Evolutionary conservation across 1,140 invertebrate genomes (phyloP), one percentile per base, ranked within the genome.

Genomic region (Bombus difficillimus): DNA sequence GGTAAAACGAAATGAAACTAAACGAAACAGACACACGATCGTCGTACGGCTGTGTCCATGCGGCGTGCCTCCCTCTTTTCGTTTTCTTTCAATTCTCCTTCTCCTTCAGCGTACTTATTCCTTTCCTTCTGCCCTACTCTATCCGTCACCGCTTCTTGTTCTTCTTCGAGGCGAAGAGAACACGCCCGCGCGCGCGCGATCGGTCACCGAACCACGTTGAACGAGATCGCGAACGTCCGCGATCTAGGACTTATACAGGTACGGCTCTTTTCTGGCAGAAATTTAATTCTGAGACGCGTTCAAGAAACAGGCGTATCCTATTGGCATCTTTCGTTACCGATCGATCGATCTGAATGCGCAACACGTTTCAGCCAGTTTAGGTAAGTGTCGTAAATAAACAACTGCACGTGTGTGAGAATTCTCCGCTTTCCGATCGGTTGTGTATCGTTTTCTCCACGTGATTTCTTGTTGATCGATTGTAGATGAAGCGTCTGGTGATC

Each of bases 1-100:
- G 88, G 88, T 88, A 89, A 90, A 92, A 92, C 88, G 89, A 92
- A 89, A 78, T 66, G 87, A 90, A 91, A 87, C 88, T 90, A 92
- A 89, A 78, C 66, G 87, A 90, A 91, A 87, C 88, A 91, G 89
- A 91, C 62, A 89, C 75, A 66, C 73, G 87, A 88, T 39, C 82
- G 82, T 81, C 77, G 82, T 79, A 80, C 75, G 88, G 66, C 72
- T 86, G 18, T 86, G 83, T 83, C 88, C 82, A 93, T 86, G 88
- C 87, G 47, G 53, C 69, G 71, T 66, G 76, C 79, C 71, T 87
- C 79, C 64, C 77, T 88, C 79, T 73, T 80, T 83, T 64, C 78
- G 66, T 73, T 88, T 71, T 74, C 77, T 79, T 77, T 72, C 69
- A 69, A 81, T 84, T 83, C 83, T 86, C 74, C 83, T 86, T 87